A percentile compares a stretch with the other conserved stretches of the same genome.
These are phyloP conservation scores for Rhinatrema bivittatum DNA, from an alignment of 2,797 vertebrate species.

Conservation along the genomic window DNA sequence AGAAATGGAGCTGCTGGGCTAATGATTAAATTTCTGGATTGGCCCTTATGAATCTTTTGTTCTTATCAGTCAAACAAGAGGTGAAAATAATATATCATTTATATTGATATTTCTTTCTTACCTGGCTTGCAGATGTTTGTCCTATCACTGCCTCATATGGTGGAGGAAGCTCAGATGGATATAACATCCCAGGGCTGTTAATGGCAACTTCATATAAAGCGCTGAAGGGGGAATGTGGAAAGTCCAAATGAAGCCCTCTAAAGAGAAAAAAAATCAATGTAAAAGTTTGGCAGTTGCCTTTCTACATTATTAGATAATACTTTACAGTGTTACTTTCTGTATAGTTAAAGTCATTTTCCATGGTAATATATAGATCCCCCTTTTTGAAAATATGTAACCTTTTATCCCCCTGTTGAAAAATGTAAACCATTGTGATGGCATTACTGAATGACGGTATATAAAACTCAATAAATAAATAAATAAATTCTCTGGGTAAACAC, in stretches of 20 bases:
- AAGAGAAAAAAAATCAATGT: neutral
- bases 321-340: neutral
- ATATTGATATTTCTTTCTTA: conserved; percentile 54
- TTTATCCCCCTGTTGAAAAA: no score
- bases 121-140: conserved; percentile 75
- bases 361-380: neutral
- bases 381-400: no score
- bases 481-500: no score
- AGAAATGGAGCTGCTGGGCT: no score
- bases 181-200: conserved; percentile 84
- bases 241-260: conserved; percentile 86
- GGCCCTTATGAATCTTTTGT: no score
- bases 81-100: no score
- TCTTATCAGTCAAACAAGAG: no score
- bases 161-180: conserved; percentile 90
- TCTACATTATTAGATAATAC: neutral
- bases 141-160: conserved; percentile 91
- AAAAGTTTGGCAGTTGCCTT: no score
- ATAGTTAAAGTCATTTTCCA: neutral
- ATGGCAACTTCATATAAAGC: conserved; percentile 85
- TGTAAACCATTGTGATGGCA: no score
- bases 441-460: no score
- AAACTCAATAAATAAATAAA: no score
- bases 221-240: conserved; percentile 82
- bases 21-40: no score